Evolutionary conservation across 2,888 invertebrate species (phyloP), one percentile per base, ranked within the genome.

Genomic region (Zelleria hepariella): DNA sequence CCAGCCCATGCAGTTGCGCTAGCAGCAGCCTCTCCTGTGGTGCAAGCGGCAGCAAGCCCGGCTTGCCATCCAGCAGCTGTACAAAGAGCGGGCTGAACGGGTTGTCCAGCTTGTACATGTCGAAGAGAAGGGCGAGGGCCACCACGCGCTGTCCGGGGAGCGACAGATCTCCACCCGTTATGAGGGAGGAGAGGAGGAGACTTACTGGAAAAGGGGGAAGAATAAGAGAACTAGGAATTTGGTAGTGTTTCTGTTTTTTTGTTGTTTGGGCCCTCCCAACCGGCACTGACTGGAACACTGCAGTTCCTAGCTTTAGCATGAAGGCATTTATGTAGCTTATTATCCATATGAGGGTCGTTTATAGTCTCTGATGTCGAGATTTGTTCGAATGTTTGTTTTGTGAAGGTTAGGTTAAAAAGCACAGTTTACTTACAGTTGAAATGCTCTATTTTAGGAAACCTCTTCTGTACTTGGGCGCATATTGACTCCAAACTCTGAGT

Each of bases 401-500:
- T n/a, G n/a, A n/a, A n/a, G n/a, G n/a, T n/a, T n/a, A 1, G 32
- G 32, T 15, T 42, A 15, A 4, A 15, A 42, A 42, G 15, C 15
- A 15, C 3, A 1, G 32, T 42, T 42, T 42, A 86, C 84, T 80
- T 76, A 93, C 93, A 86, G 84, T 95, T 95, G 73, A 95, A 96
- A 75, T 93, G 93, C 70, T 96, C 95, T 58, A 92, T 91, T 75
- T 93, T 93, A 23, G 92, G 91, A 77, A 96, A 96, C 67, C 92
- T 92, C 74, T 94, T 95, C 73, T 94, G 94, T 51, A 96, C 90
- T 72, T 94, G 94, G 66, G 91, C 89, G 58, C 94, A 93, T 68
- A 97, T 90, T 53, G 91, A 90, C 70, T 97, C 96, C 73, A 97
- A 88, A 26, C 92, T 92, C 74, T 94, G 93, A 60, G 91, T 91